phyloP scores from a whole-genome alignment of 2,797 vertebrate genomes.

The Chloroceryle amazona region DNA sequence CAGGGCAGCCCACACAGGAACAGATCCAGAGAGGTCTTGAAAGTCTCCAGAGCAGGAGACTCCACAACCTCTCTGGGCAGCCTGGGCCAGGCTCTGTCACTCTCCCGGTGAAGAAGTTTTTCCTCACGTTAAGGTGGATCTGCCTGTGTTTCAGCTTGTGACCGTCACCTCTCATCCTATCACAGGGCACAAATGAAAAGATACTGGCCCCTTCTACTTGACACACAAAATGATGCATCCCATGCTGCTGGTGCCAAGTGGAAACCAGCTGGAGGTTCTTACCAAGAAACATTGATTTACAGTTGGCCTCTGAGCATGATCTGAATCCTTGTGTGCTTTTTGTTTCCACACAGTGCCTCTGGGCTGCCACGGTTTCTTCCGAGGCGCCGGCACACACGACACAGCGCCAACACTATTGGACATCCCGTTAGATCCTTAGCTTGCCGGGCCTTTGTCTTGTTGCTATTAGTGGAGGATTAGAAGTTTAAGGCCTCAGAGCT shows the following conservation, averaged over 20 bases:
- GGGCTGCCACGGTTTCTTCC: background rate
- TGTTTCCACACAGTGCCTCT: background rate
- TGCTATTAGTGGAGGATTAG: conserved; percentile 73
- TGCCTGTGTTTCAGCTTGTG: too few species aligned
- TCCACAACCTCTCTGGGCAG: too few species aligned
- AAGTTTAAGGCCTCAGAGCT: conserved; percentile 67
- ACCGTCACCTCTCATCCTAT: too few species aligned
- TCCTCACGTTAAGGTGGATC: too few species aligned
- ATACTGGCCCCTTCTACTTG: too few species aligned
- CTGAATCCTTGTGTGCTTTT: background rate
- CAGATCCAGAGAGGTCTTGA: too few species aligned
- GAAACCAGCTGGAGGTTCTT: background rate
- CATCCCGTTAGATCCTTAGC: conserved; percentile 24
- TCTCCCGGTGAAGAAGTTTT: too few species aligned
- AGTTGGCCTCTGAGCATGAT: background rate
- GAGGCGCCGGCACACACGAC: background rate
- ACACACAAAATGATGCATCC: accelerated
- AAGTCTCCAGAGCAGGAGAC: too few species aligned
- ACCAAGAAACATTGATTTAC: background rate
- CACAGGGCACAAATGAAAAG: too few species aligned
- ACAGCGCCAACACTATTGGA: background rate
- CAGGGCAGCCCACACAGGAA: too few species aligned
- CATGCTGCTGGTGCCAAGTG: background rate
- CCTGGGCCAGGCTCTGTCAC: too few species aligned
- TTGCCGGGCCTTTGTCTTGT: conserved; percentile 53